Evolutionary conservation across 2,797 vertebrate species (phyloP).

Genomic region (Synanceia verrucosa): DNA sequence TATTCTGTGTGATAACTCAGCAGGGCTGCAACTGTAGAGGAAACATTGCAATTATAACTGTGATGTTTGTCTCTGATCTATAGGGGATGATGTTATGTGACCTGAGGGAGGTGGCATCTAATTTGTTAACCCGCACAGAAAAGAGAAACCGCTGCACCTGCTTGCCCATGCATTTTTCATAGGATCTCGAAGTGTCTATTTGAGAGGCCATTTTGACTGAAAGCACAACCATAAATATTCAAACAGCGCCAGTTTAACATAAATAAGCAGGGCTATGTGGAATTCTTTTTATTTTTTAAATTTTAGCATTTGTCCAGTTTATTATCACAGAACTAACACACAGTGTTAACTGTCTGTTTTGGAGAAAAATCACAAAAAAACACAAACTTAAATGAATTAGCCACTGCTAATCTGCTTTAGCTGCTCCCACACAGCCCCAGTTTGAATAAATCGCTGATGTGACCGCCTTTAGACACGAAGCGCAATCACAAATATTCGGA

Average conservation of each 20-base stretch:
- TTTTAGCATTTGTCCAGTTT: not conserved
- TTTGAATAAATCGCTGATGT: slow-evolving; percentile 30
- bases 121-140: slow-evolving; percentile 56
- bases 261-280: not conserved
- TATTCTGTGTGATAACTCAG: slow-evolving; percentile 25
- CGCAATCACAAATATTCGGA: slow-evolving; percentile 34
- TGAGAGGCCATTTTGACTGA: slow-evolving; percentile 17
- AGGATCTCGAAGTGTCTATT: slow-evolving; percentile 18
- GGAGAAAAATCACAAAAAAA: slow-evolving; percentile 19
- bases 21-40: not conserved
- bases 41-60: slow-evolving; percentile 18
- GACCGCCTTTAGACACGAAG: slow-evolving; percentile 30
- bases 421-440: slow-evolving; percentile 32
- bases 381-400: slow-evolving; percentile 35
- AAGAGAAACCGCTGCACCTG: slow-evolving; percentile 40
- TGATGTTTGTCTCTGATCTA: slow-evolving; percentile 35
- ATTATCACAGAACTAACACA: no score
- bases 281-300: no score
- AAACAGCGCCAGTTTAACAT: not conserved
- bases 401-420: slow-evolving; percentile 41
- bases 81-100: slow-evolving; percentile 47
- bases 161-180: slow-evolving; percentile 51
- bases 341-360: not conserved
- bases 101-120: slow-evolving; percentile 34
- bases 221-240: slow-evolving; percentile 16